phyloP scores from a whole-genome alignment of 2,888 invertebrate genomes.

The Euzetes globulus region DNA sequence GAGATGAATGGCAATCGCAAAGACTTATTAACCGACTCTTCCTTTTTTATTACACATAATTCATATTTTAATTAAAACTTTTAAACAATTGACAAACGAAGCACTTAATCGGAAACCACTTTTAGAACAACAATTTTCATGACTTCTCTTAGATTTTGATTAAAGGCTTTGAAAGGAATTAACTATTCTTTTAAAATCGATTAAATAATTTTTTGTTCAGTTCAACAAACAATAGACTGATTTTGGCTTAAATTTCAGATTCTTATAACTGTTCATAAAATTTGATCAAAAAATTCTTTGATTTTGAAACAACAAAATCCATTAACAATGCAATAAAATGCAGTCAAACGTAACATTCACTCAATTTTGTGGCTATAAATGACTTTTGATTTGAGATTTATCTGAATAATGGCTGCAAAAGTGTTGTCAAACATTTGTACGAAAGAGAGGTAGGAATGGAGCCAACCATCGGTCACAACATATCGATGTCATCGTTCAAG shows the following conservation, averaged over 20 bases:
- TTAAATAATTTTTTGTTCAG: neutral
- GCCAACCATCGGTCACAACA: constrained; percentile 31
- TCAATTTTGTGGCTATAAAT: too few relatives aligned
- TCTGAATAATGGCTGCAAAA: neutral
- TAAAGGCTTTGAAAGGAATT: too few relatives aligned
- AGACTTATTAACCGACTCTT: neutral
- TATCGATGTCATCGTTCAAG: constrained; percentile 37
- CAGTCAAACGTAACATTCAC: too few relatives aligned
- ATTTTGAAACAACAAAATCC: too few relatives aligned
- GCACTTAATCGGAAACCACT: too few relatives aligned
- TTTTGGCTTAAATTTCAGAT: neutral
- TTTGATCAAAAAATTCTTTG: neutral
- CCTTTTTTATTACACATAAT: too few relatives aligned
- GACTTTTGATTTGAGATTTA: too few relatives aligned
- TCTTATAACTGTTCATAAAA: neutral
- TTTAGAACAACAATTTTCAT: too few relatives aligned
- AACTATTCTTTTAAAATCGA: neutral
- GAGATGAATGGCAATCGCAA: neutral
- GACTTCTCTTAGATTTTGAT: too few relatives aligned
- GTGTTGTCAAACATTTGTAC: neutral
- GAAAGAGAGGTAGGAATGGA: neutral
- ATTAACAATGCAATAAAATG: too few relatives aligned
- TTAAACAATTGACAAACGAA: too few relatives aligned
- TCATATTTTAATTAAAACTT: too few relatives aligned
- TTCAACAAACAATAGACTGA: neutral